These are phyloP conservation scores for Conus ventricosus DNA, from an alignment of 1,140 invertebrate species.

Conservation along the genomic window DNA sequence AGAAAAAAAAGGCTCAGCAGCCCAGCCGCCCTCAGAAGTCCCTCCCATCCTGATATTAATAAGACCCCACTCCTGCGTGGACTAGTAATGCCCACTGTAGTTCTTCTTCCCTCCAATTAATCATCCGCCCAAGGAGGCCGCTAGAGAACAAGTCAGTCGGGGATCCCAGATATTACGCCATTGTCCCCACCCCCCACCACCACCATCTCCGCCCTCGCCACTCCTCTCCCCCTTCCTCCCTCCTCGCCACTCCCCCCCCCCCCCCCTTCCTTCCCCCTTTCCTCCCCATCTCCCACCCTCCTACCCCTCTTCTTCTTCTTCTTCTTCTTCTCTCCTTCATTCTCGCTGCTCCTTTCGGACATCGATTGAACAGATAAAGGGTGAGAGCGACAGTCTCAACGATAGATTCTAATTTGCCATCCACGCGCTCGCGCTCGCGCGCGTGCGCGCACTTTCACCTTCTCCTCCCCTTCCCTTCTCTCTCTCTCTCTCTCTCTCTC, in stretches of 20 bases:
- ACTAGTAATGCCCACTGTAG: background rate
- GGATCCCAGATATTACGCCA: constrained; percentile 10
- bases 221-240: background rate
- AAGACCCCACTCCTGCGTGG: background rate
- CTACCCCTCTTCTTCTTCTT: too few relatives aligned
- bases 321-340: too few relatives aligned
- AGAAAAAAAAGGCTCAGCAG: background rate
- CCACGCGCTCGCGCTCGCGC: background rate
- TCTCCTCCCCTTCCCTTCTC: background rate
- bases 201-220: background rate
- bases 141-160: background rate
- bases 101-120: background rate
- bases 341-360: background rate
- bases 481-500: background rate
- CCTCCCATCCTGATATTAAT: background rate
- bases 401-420: constrained; percentile 4
- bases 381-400: background rate
- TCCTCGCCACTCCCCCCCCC: too few relatives aligned
- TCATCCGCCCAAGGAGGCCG: background rate
- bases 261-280: too few relatives aligned
- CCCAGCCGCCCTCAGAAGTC: background rate
- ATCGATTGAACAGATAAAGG: background rate
- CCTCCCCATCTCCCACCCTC: too few relatives aligned
- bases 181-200: background rate
- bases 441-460: background rate